phyloP scores from a whole-genome alignment of 1,140 invertebrate genomes.

The Drosophila ficusphila region DNA sequence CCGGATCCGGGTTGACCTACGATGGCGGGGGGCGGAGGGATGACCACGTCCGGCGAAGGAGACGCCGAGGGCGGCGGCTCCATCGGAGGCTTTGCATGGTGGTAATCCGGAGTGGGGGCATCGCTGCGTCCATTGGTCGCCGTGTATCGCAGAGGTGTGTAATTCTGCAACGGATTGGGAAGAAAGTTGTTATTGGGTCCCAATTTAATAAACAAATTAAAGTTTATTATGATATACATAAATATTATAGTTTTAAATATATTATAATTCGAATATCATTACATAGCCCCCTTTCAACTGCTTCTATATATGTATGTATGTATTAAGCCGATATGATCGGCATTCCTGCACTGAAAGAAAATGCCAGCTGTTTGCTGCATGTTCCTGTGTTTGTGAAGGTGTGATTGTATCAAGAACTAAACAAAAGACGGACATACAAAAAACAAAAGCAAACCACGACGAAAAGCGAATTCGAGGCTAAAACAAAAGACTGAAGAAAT shows the following conservation, averaged over 20 bases:
- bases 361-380: constrained; percentile 1
- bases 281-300: not conserved
- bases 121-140: constrained; percentile 77
- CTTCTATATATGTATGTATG: too few relatives aligned
- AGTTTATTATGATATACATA: too few relatives aligned
- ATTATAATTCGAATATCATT: too few relatives aligned
- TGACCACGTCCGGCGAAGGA: constrained; percentile 61
- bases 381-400: constrained; percentile 17
- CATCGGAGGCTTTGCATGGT: constrained; percentile 74
- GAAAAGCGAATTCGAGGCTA: constrained; percentile 56
- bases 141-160: constrained; percentile 74
- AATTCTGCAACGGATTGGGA: constrained; percentile 55
- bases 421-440: constrained; percentile 73
- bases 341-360: constrained; percentile 53
- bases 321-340: constrained; percentile 44
- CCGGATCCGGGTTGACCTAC: constrained; percentile 38
- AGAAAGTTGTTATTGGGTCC: too few relatives aligned
- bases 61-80: constrained; percentile 65
- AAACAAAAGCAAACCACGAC: constrained; percentile 51
- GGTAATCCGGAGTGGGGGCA: constrained; percentile 69
- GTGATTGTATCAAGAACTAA: constrained; percentile 66
- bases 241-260: too few relatives aligned
- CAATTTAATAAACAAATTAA: too few relatives aligned
- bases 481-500: constrained; percentile 73
- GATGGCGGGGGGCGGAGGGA: constrained; percentile 42